Percentiles rank a stretch among this genome's conserved stretches.
Evolutionary conservation across 2,797 vertebrate genomes (phyloP).

Genomic region (Lepus townsendii): DNA sequence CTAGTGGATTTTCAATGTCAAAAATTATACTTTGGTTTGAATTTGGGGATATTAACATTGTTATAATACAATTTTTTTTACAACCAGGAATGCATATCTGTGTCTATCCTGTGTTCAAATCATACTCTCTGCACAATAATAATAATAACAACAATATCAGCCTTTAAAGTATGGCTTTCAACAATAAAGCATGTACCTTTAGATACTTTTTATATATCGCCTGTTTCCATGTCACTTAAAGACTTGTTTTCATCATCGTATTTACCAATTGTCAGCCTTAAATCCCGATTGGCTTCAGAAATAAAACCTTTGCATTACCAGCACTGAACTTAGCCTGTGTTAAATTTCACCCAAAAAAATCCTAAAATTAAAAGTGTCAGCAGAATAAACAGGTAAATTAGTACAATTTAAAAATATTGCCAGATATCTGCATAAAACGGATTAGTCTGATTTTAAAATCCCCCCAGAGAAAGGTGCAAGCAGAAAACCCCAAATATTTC

Average conservation of each 20-base stretch:
- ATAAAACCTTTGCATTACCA: neutral
- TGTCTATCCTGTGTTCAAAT: neutral
- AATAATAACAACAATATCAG: neutral
- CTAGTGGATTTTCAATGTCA: neutral
- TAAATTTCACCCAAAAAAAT: neutral
- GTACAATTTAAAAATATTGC: neutral
- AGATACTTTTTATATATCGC: neutral
- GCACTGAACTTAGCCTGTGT: neutral
- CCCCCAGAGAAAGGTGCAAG: neutral
- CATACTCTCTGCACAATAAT: neutral
- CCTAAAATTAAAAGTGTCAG: neutral
- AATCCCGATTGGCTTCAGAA: neutral
- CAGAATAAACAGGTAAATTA: conserved; percentile 22
- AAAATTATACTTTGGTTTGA: neutral
- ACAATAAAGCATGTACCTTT: conserved; percentile 10
- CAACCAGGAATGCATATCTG: neutral
- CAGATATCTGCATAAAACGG: neutral
- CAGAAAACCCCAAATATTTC: neutral
- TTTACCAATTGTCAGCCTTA: neutral
- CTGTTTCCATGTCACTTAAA: neutral
- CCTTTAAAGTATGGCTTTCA: neutral
- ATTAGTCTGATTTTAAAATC: neutral
- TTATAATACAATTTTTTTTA: neutral
- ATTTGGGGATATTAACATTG: neutral
- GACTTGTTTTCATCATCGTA: neutral